Percentiles rank a stretch among this genome's conserved stretches.
These are phyloP conservation scores for Seriola quinqueradiata DNA, from an alignment of 2,113 vertebrate species.

Conservation along the genomic window DNA sequence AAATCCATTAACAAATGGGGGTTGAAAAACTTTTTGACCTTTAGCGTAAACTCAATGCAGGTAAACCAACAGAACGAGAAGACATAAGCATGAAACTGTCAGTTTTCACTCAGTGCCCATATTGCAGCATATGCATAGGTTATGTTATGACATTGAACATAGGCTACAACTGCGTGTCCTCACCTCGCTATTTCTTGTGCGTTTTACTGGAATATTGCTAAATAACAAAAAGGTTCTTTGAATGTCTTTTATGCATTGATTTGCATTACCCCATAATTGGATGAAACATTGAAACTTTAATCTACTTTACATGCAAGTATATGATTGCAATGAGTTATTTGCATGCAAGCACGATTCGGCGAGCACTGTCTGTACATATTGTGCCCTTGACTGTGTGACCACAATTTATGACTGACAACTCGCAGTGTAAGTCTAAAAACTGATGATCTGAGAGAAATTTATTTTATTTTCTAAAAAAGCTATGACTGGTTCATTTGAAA, in stretches of 20 bases:
- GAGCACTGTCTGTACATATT: not conserved
- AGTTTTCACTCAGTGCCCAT: not conserved
- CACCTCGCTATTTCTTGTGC: not conserved
- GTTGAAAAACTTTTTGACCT: not conserved
- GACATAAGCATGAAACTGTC: not conserved
- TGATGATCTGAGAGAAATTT: not conserved
- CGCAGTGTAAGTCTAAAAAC: not conserved
- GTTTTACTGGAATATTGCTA: not conserved
- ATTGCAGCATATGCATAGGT: not conserved
- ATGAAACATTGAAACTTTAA: not conserved
- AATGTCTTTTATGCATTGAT: not conserved
- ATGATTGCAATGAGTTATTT: slow-evolving; percentile 21
- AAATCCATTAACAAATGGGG: not conserved
- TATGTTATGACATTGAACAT: not conserved
- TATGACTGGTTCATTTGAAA: not conserved
- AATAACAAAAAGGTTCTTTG: not conserved
- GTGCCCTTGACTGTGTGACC: not conserved
- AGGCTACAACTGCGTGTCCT: not conserved
- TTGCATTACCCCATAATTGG: slow-evolving; percentile 18
- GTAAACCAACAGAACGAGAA: not conserved
- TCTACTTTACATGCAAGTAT: not conserved
- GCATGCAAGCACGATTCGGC: slow-evolving; percentile 12
- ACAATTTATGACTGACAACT: slow-evolving; percentile 7
- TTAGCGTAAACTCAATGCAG: not conserved
- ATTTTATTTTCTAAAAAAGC: slow-evolving; percentile 3